phyloP scores from a whole-genome alignment of 2,113 vertebrate species.

The Mesembrinibis cayennensis region DNA sequence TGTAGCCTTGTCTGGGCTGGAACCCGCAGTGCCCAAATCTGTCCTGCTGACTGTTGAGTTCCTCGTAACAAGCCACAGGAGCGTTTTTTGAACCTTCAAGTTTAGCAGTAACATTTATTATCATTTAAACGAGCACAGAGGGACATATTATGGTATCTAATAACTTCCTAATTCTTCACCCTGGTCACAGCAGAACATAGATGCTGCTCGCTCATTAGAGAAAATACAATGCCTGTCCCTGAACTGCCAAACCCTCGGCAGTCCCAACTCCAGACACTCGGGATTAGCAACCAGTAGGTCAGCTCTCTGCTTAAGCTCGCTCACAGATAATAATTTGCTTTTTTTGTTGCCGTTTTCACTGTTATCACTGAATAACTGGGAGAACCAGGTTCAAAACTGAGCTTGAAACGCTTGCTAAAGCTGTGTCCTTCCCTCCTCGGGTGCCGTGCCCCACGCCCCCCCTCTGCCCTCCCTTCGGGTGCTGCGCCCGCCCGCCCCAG shows the following conservation, averaged over 20 bases:
- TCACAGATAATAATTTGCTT: not conserved
- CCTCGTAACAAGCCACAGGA: constrained; percentile 35
- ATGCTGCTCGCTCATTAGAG: not conserved
- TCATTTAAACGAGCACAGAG: not conserved
- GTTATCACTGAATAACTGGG: not conserved
- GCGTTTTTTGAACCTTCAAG: constrained; percentile 37
- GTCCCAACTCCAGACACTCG: not conserved
- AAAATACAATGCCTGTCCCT: not conserved
- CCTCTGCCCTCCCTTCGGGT: not conserved
- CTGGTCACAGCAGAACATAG: not conserved
- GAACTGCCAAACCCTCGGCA: not conserved
- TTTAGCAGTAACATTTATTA: not conserved
- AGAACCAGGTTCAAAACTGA: not conserved
- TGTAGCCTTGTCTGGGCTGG: rapidly evolving
- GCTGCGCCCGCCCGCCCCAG: not conserved
- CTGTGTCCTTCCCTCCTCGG: not conserved
- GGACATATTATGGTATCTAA: not conserved
- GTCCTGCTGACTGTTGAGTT: constrained; percentile 58
- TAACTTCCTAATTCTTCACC: not conserved
- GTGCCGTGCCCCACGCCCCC: not conserved
- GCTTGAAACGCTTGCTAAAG: not conserved
- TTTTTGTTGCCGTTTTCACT: not conserved
- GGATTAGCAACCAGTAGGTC: not conserved
- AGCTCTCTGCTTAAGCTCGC: not conserved
- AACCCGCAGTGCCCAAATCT: constrained; percentile 57